Base-by-base conservation (phyloP, 2,888 invertebrate genomes). In the Epinotia ramella region DNA sequence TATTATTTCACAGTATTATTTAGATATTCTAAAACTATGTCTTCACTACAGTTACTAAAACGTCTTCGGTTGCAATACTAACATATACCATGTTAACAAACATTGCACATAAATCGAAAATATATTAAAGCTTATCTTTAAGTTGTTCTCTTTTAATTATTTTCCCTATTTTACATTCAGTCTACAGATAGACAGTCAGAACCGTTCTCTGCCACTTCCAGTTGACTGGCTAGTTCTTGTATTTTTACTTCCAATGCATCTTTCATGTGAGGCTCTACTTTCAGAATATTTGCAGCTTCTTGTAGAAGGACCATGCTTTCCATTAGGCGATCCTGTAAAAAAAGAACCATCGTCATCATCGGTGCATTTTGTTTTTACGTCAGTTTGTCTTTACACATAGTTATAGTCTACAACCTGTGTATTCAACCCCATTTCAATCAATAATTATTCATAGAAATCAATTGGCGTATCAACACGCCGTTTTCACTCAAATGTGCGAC, bases 271-370 rank as follows among this genome's bases (percentile, higher is more conserved):
- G 96, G 95, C 80, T 96, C 96, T 13, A 95, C 89, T 81, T 91
- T 91, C 66, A 96, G 87, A 67, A 96, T 96, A 73, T 95, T 94
- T 0, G 94, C 87, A 0, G 96, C 96, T 87, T 96, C 96, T 84
- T 95, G 94, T 0, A 96, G 88, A 63, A 96, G 81, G 1, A 88
- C 87, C 88, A 95, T 92, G 59, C 95, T 94, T 81, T 96, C 95
- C 87, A 91, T 92, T 1, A 96, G 84, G 80, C 95, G 93, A 73
- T 94, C 95, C 95, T 96, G 87, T 20, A 89, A 85, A 33, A 78
- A 74, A 49, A 49, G 24, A 12, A 62, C 0, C 5, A 33, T 44
- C 40, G 6, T 53, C n/a, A 53, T 53, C n/a, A n/a, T 53, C 53
- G n/a, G 1, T 2, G n/a, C 13, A 13, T 3, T 13, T 46, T 46